These are phyloP conservation scores for Zeus faber DNA, from an alignment of 2,113 vertebrate genomes.

Conservation along the genomic window DNA sequence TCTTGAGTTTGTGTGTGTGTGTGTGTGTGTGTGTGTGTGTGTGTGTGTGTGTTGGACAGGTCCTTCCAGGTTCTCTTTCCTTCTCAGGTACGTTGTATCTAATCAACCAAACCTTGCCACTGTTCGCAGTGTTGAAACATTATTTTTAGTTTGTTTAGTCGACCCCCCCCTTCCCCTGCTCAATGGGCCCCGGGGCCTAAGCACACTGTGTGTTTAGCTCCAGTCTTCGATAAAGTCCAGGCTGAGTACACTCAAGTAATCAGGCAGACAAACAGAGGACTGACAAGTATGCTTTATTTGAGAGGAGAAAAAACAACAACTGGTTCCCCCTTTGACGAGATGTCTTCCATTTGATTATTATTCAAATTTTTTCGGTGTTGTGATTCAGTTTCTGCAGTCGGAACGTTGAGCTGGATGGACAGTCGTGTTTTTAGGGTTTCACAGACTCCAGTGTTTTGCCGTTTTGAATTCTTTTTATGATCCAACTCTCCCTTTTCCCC, in stretches of 20 bases:
- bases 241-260: slow-evolving; percentile 49
- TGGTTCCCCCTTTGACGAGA: too few relatives aligned
- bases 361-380: too few relatives aligned
- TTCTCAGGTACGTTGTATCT: slow-evolving; percentile 57
- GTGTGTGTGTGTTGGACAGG: too few relatives aligned
- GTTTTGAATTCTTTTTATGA: too few relatives aligned
- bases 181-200: slow-evolving; percentile 40
- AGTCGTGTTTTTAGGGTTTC: too few relatives aligned
- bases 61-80: slow-evolving; percentile 51
- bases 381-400: too few relatives aligned
- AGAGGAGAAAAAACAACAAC: too few relatives aligned
- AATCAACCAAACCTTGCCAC: slow-evolving; percentile 59
- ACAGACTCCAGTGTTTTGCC: too few relatives aligned
- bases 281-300: slow-evolving; percentile 21
- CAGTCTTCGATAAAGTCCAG: slow-evolving; percentile 51
- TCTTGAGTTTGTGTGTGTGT: neutral
- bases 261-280: slow-evolving; percentile 44
- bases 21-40: slow-evolving; percentile 22
- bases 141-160: slow-evolving; percentile 58
- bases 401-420: too few relatives aligned
- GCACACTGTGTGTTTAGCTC: slow-evolving; percentile 57
- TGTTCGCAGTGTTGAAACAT: slow-evolving; percentile 56
- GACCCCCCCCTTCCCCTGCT: slow-evolving; percentile 61
- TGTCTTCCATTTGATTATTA: too few relatives aligned
- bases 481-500: too few relatives aligned